Conservation (phyloP, 2,113 vertebrate species). For the Alligator mississippiensis region DNA sequence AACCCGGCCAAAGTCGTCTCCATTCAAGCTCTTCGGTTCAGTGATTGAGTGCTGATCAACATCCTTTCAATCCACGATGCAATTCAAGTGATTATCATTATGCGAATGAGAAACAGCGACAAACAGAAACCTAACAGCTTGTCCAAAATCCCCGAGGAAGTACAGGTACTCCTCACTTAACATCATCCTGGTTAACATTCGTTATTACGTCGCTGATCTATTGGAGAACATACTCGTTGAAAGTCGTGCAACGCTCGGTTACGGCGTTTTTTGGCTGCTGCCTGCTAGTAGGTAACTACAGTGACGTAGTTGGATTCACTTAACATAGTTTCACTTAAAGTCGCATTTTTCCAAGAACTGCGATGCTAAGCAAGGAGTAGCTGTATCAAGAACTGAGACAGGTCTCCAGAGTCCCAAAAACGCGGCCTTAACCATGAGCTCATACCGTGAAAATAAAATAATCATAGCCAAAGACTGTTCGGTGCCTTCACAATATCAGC, state of each 20-base stretch:
- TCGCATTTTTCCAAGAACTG: no score
- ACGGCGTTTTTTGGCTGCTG: no score
- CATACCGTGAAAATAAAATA: not conserved
- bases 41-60: conserved; percentile 24
- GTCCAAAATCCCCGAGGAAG: conserved; percentile 61
- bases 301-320: no score
- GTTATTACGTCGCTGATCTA: no score
- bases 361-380: no score
- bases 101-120: not conserved
- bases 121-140: conserved; percentile 60
- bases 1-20: not conserved
- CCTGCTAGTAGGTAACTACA: no score
- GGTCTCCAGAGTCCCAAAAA: conserved; percentile 53
- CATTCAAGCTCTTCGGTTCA: not conserved
- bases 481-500: conserved; percentile 51
- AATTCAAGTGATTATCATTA: conserved; percentile 27
- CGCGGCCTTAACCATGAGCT: conserved; percentile 31
- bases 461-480: conserved; percentile 16
- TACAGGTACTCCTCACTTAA: not conserved
- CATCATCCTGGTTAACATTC: no score
- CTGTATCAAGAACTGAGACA: conserved; percentile 48
- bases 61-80: conserved; percentile 57
- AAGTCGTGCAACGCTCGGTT: no score
- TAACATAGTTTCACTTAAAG: no score
- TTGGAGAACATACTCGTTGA: no score